These are phyloP conservation scores for Trachythela sp. DNA, from an alignment of 64 coral and sea anemone genomes.

Conservation along the genomic window DNA sequence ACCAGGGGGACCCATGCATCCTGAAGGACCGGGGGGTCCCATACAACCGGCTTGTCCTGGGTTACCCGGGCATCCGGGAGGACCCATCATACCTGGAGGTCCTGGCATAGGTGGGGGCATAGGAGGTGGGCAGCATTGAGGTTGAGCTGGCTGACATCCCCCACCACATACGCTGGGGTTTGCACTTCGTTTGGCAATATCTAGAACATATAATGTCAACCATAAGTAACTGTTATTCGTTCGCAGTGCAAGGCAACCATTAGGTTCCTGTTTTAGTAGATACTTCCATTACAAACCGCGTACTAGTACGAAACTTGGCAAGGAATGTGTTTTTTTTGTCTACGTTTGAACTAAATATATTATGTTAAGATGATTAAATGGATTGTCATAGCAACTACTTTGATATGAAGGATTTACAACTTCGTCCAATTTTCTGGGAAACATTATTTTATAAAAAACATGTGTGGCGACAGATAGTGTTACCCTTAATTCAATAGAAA, in stretches of 20 bases:
- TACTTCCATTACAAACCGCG: no score
- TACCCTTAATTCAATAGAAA: no score
- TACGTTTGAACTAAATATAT: no score
- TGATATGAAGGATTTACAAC: background rate
- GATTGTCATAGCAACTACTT: no score
- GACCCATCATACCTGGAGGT: constrained; percentile 77
- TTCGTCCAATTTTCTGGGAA: background rate
- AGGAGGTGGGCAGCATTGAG: constrained; percentile 28
- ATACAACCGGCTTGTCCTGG: constrained; percentile 55
- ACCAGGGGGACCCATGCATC: constrained; percentile 75
- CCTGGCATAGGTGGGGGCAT: constrained; percentile 58
- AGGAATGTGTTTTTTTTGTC: no score
- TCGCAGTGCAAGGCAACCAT: background rate
- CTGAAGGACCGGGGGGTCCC: constrained; percentile 77
- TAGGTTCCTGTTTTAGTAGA: no score
- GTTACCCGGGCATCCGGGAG: constrained; percentile 67
- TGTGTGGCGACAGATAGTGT: no score
- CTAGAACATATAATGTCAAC: background rate
- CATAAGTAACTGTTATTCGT: background rate
- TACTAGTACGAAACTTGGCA: no score
- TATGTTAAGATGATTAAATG: no score
- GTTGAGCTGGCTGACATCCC: background rate
- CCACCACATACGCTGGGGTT: constrained; percentile 14
- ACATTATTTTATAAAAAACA: background rate
- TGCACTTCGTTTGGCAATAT: constrained; percentile 18